Percentiles rank a stretch among this genome's conserved stretches.
These are phyloP conservation scores for Gymnothorax javanicus DNA, from an alignment of 2,797 vertebrate species.

Conservation along the genomic window DNA sequence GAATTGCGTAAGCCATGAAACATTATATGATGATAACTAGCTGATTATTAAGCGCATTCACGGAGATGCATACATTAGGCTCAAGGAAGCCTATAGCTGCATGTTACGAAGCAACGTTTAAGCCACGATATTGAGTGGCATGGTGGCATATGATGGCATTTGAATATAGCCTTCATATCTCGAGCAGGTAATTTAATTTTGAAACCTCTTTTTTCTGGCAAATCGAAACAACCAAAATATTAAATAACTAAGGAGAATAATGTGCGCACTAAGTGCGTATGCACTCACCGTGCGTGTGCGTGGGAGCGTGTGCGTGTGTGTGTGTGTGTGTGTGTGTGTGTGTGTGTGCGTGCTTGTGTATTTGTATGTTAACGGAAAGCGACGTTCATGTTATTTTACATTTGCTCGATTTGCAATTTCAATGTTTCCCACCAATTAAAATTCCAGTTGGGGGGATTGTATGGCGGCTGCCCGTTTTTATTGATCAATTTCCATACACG, in stretches of 20 bases:
- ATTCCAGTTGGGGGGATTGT: conserved; percentile 41
- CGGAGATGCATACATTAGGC: not conserved
- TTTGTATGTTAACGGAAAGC: no score
- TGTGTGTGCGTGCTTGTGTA: no score
- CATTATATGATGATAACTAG: not conserved
- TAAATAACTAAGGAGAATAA: not conserved
- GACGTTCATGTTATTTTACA: not conserved
- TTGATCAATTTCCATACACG: conserved; percentile 31
- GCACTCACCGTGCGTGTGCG: not conserved
- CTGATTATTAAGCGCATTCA: not conserved
- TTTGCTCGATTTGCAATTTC: conserved; percentile 22
- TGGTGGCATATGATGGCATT: not conserved
- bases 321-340: not conserved
- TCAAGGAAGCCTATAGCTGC: no score
- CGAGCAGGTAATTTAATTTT: not conserved
- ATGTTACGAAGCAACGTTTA: no score
- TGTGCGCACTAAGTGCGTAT: no score
- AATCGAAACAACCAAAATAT: no score
- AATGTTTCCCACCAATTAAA: conserved; percentile 38
- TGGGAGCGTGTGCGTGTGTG: not conserved
- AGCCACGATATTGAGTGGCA: no score
- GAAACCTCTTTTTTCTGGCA: not conserved
- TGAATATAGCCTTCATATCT: not conserved
- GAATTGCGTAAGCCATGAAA: not conserved
- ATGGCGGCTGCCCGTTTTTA: conserved; percentile 26